Evolutionary conservation across 2,888 invertebrate genomes (phyloP).

Genomic region (Pseudolycoriella hygida): DNA sequence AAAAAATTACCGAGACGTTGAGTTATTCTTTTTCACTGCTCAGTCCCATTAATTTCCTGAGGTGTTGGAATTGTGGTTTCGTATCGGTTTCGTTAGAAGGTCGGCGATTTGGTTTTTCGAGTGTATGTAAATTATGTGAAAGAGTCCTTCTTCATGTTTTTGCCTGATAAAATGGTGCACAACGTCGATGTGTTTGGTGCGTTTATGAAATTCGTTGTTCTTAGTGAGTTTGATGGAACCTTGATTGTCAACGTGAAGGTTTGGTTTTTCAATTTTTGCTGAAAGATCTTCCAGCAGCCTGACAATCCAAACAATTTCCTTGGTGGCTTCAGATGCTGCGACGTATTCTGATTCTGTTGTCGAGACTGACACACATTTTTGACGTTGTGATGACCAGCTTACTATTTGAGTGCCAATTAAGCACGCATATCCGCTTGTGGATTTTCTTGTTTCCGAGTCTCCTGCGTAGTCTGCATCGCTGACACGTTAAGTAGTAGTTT

Average conservation of each 20-base stretch:
- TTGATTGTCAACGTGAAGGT: too few relatives aligned
- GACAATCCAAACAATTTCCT: slow-evolving; percentile 10
- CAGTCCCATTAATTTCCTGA: too few relatives aligned
- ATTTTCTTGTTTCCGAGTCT: slow-evolving; percentile 10
- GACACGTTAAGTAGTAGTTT: slow-evolving; percentile 6
- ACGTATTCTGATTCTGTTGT: slow-evolving; percentile 15
- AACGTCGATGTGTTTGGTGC: too few relatives aligned
- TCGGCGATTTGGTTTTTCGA: too few relatives aligned
- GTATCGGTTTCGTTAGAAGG: too few relatives aligned
- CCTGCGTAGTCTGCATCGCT: slow-evolving; percentile 13
- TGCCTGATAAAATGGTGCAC: background rate
- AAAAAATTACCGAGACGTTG: too few relatives aligned
- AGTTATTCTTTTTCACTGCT: too few relatives aligned
- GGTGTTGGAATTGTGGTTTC: too few relatives aligned
- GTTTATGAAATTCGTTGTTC: background rate
- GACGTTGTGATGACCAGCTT: slow-evolving; percentile 17
- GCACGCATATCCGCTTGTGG: slow-evolving; percentile 13
- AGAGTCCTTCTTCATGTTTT: background rate
- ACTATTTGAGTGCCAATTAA: slow-evolving; percentile 13
- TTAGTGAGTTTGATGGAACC: background rate
- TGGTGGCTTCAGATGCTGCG: slow-evolving; percentile 11
- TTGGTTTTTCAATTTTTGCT: too few relatives aligned
- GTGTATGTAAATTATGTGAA: too few relatives aligned
- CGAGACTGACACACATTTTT: slow-evolving; percentile 16
- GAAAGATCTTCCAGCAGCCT: too few relatives aligned